Evolutionary conservation across 2,113 vertebrate genomes (phyloP).

Genomic region (Tragelaphus scriptus): DNA sequence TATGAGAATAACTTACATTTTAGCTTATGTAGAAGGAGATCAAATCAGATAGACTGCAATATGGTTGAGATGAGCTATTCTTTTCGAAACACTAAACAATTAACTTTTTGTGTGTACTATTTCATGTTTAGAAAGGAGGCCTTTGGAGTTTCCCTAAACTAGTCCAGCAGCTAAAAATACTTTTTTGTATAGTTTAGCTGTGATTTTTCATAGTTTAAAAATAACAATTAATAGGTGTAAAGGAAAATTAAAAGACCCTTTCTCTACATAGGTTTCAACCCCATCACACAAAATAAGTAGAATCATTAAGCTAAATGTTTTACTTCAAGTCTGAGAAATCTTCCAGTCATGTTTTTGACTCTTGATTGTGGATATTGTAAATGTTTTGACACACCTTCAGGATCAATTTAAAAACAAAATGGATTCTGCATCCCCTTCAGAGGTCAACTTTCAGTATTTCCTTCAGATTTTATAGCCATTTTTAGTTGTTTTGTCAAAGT

Average conservation of each 20-base stretch:
- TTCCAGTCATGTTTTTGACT: conserved; percentile 66
- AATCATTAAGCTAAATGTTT: conserved; percentile 71
- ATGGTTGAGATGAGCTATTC: not conserved
- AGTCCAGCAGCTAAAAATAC: not conserved
- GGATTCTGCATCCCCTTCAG: conserved; percentile 70
- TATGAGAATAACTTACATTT: not conserved
- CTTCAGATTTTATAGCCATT: conserved; percentile 75
- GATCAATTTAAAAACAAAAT: conserved; percentile 81
- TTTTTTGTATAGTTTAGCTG: not conserved
- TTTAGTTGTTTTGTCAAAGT: conserved; percentile 69
- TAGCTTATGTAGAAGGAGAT: not conserved
- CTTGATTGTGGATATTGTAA: conserved; percentile 79
- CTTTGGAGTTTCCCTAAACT: conserved; percentile 10
- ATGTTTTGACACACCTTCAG: conserved; percentile 80
- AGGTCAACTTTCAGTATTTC: conserved; percentile 78
- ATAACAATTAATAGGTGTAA: conserved; percentile 46
- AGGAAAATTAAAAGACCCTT: conserved; percentile 66
- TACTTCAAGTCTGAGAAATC: conserved; percentile 73
- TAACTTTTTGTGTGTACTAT: conserved; percentile 13
- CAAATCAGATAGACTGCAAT: not conserved
- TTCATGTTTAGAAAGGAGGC: not conserved
- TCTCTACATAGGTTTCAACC: conserved; percentile 54
- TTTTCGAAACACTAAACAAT: not conserved
- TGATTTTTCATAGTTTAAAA: conserved; percentile 60
- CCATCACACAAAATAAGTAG: conserved; percentile 58